Evolutionary conservation across 2,113 vertebrate genomes (phyloP), one percentile per base, ranked within the genome.

Genomic region (Plecturocebus donacophilus): DNA sequence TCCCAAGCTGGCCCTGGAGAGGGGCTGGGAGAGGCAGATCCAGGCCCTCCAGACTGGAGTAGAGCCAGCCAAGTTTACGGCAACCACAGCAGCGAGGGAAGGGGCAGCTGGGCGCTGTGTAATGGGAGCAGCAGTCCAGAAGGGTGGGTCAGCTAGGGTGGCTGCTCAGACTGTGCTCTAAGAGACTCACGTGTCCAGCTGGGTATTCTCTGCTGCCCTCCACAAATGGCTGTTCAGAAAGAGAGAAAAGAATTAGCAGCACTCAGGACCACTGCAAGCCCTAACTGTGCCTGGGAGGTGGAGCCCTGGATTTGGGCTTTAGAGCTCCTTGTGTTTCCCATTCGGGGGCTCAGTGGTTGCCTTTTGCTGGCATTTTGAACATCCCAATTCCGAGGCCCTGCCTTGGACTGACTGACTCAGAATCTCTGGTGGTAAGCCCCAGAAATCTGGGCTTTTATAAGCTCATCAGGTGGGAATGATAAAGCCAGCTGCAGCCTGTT

Each of bases 201-300:
- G 98, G 98, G 23, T 98, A 98, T 45, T 97, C 97, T 73, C 77
- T 97, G 91, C 95, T 32, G 2, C 95, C 94, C 25, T 98, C 97
- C 23, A 30, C 38, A 84, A 98, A 98, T 1, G 98, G 98, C 98
- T 98, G 92, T 95, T 3, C 10, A 75, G 77, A 47, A 82, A 93
- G 45, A 94, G n/a, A 89, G n/a, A 64, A 49, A 47, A 64, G 6
- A 25, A 54, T 32, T 32, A 6, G 5, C 2, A 3, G 81, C 35
- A 40, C 56, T 83, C 47, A 45, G 86, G 38, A 30, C 2, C 6
- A 0, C 45, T 7, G n/a, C 47, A 38, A 2, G 20, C 16, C 47
- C 52, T 61, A 21, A 32, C 30, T 19, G n/a, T 11, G 75, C 56
- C 30, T 6, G 2, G 38, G 61, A 8, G 16, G 56, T 0, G 40